These are phyloP conservation scores for Chalcis sispes DNA, from an alignment of 2,888 invertebrate genomes.

Conservation along the genomic window DNA sequence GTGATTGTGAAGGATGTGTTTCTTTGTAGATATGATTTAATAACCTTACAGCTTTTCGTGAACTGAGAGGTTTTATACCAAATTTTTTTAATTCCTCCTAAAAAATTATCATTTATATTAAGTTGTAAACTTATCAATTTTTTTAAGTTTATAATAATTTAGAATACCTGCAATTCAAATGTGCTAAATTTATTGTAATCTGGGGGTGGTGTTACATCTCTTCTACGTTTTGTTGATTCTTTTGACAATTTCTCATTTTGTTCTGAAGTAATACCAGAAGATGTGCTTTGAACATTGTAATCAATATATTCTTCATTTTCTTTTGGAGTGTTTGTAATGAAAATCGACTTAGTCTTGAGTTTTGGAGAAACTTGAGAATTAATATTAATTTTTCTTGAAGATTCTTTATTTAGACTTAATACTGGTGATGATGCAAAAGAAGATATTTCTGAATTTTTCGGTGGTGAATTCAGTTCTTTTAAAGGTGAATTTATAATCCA, in stretches of 20 bases:
- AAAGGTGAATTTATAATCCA: slow-evolving; percentile 11
- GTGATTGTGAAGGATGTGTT: slow-evolving; percentile 25
- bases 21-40: slow-evolving; percentile 79
- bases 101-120: slow-evolving; percentile 35
- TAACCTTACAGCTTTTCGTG: slow-evolving; percentile 77
- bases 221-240: not conserved
- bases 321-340: slow-evolving; percentile 56
- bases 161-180: slow-evolving; percentile 77
- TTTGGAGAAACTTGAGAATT: slow-evolving; percentile 23
- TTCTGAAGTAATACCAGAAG: slow-evolving; percentile 39
- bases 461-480: not conserved
- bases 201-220: slow-evolving; percentile 77
- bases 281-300: slow-evolving; percentile 14
- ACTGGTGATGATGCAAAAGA: slow-evolving; percentile 29
- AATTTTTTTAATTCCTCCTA: slow-evolving; percentile 78
- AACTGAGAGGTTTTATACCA: slow-evolving; percentile 78
- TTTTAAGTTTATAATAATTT: slow-evolving; percentile 15
- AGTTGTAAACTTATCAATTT: not conserved
- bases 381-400: no score
- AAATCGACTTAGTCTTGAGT: slow-evolving; percentile 62
- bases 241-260: slow-evolving; percentile 22
- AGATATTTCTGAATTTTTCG: slow-evolving; percentile 7
- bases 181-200: slow-evolving; percentile 78
- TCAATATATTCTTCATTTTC: not conserved
- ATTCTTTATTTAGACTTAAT: slow-evolving; percentile 24